Percentiles rank a stretch among this genome's conserved stretches.
Evolutionary conservation across 2,113 vertebrate species (phyloP).

Genomic region (Solea senegalensis): DNA sequence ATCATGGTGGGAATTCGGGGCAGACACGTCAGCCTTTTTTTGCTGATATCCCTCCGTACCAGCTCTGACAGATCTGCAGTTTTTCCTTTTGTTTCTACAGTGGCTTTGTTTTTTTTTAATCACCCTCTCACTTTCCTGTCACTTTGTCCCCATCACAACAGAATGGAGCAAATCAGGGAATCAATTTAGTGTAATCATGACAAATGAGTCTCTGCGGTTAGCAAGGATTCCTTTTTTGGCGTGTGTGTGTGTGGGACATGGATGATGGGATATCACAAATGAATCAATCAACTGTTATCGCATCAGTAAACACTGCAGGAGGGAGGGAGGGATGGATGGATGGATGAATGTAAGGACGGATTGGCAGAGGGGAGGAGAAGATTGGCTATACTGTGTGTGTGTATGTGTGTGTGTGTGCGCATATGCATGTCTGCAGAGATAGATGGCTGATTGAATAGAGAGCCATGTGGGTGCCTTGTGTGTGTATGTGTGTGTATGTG

Average conservation of each 20-base stretch:
- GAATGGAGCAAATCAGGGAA: conserved; percentile 80
- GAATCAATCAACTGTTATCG: conserved; percentile 83
- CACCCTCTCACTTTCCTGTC: conserved; percentile 24
- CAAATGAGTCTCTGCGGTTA: conserved; percentile 78
- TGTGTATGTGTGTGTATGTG: conserved; percentile 14
- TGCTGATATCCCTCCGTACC: conserved; percentile 40
- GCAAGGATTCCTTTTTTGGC: conserved; percentile 27
- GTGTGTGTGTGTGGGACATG: conserved; percentile 44
- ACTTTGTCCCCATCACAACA: conserved; percentile 29
- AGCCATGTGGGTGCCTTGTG: conserved; percentile 36
- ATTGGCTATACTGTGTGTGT: conserved; percentile 34
- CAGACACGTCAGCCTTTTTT: conserved; percentile 35
- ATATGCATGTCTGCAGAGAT: conserved; percentile 59
- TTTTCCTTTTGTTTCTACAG: conserved; percentile 34
- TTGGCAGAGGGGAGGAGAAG: conserved; percentile 53
- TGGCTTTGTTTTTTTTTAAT: conserved; percentile 70
- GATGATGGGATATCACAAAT: conserved; percentile 78
- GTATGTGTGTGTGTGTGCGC: neutral
- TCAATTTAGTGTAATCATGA: conserved; percentile 83
- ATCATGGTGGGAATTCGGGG: conserved; percentile 20
- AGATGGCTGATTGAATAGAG: conserved; percentile 68
- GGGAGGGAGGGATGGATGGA: conserved; percentile 48
- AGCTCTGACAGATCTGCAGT: conserved; percentile 34
- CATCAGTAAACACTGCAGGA: conserved; percentile 67
- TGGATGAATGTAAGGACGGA: conserved; percentile 58